Evolutionary conservation across 2,888 invertebrate genomes (phyloP).

Genomic region (Campoplex nolae): DNA sequence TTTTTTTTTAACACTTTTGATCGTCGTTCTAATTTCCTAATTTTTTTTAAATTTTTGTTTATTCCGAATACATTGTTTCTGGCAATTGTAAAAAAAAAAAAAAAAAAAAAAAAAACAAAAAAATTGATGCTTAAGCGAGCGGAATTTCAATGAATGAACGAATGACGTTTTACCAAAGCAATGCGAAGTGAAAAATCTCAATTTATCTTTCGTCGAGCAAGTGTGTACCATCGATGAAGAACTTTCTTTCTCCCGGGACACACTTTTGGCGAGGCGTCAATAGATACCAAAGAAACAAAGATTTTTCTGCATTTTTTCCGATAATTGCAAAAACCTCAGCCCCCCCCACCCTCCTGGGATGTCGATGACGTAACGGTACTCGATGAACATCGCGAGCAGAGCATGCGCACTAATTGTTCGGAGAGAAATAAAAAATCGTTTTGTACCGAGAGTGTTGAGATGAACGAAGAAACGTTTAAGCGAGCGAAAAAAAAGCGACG

Average conservation of each 20-base stretch:
- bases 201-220: conserved; percentile 5
- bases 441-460: background rate
- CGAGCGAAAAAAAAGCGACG: background rate
- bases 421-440: background rate
- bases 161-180: background rate
- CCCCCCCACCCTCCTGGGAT: background rate
- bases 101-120: background rate
- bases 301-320: conserved; percentile 62
- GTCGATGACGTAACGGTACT: conserved; percentile 21
- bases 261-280: conserved; percentile 7
- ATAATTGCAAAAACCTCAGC: conserved; percentile 18
- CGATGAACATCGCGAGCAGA: background rate
- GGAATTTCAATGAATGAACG: background rate
- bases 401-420: background rate
- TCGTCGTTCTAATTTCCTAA: background rate
- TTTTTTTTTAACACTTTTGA: background rate
- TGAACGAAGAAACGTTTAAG: background rate
- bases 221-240: background rate
- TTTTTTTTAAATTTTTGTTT: background rate
- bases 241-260: background rate
- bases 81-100: background rate
- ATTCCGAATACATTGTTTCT: background rate
- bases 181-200: background rate
- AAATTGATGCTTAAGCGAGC: background rate
- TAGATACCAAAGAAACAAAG: background rate